A percentile compares a stretch with the other conserved stretches of the same genome.
These are phyloP conservation scores for Lordiphosa fenestrarum DNA, from an alignment of 2,888 invertebrate genomes.

Conservation along the genomic window DNA sequence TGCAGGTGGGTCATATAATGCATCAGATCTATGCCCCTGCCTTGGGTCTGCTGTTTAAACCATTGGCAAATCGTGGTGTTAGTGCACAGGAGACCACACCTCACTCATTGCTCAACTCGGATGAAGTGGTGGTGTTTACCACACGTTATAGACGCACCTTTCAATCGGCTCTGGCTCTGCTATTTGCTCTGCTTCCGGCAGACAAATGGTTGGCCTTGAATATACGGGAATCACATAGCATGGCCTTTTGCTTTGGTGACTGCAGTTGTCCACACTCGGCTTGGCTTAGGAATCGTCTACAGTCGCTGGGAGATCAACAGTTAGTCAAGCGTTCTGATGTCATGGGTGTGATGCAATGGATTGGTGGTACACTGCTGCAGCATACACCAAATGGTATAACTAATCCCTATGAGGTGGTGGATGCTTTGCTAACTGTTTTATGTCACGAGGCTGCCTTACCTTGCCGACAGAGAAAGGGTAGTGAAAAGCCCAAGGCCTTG, in stretches of 20 bases:
- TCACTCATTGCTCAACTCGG: constrained; percentile 79
- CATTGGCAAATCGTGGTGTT: constrained; percentile 45
- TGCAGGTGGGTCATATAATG: constrained; percentile 88
- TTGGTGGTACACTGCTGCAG: constrained; percentile 85
- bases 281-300: constrained; percentile 80
- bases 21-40: constrained; percentile 82
- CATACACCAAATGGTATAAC: constrained; percentile 82
- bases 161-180: constrained; percentile 91
- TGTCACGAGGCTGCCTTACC: constrained; percentile 92
- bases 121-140: constrained; percentile 87
- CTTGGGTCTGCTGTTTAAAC: constrained; percentile 74
- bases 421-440: constrained; percentile 88
- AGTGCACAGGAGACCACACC: constrained; percentile 67
- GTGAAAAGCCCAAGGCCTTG: constrained; percentile 18
- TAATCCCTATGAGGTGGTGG: constrained; percentile 85
- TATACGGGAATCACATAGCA: constrained; percentile 89
- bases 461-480: constrained; percentile 81
- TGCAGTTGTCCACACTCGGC: constrained; percentile 87
- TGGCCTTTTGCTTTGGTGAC: constrained; percentile 91
- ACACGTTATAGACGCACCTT: constrained; percentile 94
- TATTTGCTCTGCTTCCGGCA: constrained; percentile 86
- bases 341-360: constrained; percentile 84
- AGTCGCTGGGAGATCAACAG: constrained; percentile 83
- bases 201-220: constrained; percentile 85
- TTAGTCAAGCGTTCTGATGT: constrained; percentile 88